Evolutionary conservation across 1,140 invertebrate genomes (phyloP), one percentile per base, ranked within the genome.

Genomic region (Bombus confusus): DNA sequence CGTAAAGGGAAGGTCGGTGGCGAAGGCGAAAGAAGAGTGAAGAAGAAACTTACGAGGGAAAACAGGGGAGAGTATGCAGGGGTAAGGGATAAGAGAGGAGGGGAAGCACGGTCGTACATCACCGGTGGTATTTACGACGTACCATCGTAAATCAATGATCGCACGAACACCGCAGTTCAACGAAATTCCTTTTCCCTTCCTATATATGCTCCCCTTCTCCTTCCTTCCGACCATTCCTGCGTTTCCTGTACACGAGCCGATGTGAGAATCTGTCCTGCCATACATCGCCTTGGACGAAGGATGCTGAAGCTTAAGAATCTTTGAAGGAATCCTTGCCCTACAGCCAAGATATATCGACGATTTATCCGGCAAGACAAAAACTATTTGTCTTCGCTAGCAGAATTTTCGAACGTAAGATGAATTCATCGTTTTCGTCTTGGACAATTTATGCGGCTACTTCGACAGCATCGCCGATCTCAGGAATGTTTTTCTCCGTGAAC

Each of bases 141-240:
- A 92, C 91, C 91, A 91, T 90, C 91, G 91, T 92, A 92, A 92
- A 92, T 92, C 91, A 92, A 91, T 92, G 91, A 92, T 92, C 90
- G 87, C 87, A 90, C 84, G 79, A 86, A 90, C 87, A 81, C 73
- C 88, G 85, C 80, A 86, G 89, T 91, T 92, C 86, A 89, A 91
- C 91, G 83, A 92, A 91, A 92, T 92, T 91, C 91, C 85, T 87
- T 74, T 85, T 85, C 80, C 86, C 89, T 91, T 87, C 89, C 83
- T 86, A 90, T 72, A 77, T 73, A 41, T 82, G 72, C 66, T 37
- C 77, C 13, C 43, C 28, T 43, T 18, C 59, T 72, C 62, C 86
- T 78, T 79, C 79, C 89, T 86, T 86, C 72, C 83, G 82, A 74
- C 79, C 79, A 74, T 88, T 86, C 85, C 84, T 1, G 41, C 80